phyloP scores from a whole-genome alignment of 2,888 invertebrate species.

The Odontocerum albicorne region DNA sequence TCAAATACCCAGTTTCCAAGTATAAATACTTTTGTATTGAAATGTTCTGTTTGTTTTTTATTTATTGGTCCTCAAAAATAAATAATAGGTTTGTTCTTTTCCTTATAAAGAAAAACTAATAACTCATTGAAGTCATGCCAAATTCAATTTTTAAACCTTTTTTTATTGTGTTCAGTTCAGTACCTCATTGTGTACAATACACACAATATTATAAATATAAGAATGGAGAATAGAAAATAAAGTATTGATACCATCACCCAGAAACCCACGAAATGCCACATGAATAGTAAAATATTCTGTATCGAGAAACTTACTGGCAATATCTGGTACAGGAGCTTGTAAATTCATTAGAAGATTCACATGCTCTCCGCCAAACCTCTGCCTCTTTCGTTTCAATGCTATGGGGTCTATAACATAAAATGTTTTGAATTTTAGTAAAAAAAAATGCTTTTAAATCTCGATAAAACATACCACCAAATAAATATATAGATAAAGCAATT shows the following conservation, averaged over 20 bases:
- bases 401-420: slow-evolving; percentile 59
- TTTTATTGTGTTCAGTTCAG: too few species aligned
- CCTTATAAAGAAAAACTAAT: too few species aligned
- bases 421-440: slow-evolving; percentile 3
- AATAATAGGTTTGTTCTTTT: too few species aligned
- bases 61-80: too few species aligned
- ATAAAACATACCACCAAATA: neutral
- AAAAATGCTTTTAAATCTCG: slow-evolving; percentile 20
- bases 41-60: too few species aligned
- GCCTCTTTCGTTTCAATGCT: slow-evolving; percentile 61
- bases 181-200: neutral
- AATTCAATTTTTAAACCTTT: too few species aligned
- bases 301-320: slow-evolving; percentile 54
- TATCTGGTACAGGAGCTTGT: slow-evolving; percentile 46
- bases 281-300: too few species aligned
- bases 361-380: slow-evolving; percentile 54
- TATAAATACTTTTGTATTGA: too few species aligned
- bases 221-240: neutral
- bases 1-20: too few species aligned
- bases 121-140: too few species aligned
- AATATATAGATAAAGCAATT: too few species aligned
- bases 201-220: neutral
- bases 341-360: slow-evolving; percentile 51
- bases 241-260: slow-evolving; percentile 1
- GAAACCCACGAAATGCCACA: neutral